Conservation (phyloP, 2,888 invertebrate species). For the Strigamia maritima region DNA sequence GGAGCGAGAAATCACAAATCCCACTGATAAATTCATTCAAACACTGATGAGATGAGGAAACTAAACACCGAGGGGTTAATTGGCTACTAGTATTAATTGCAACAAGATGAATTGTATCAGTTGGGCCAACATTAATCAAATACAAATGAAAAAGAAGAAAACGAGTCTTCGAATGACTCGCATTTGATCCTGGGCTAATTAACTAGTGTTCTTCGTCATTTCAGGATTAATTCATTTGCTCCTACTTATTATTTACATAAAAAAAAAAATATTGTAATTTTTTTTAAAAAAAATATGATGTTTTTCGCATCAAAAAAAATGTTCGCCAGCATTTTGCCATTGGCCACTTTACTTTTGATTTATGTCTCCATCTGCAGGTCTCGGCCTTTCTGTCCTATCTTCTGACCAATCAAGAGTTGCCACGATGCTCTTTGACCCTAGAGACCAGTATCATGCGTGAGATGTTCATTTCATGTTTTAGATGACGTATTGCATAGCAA, state of each 20-base stretch:
- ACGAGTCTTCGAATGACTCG: not conserved
- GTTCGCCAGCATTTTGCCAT: not conserved
- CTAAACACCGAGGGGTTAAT: not conserved
- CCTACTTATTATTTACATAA: too few species aligned
- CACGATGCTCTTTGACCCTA: not conserved
- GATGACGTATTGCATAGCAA: not conserved
- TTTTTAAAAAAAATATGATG: too few species aligned
- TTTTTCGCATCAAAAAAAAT: not conserved
- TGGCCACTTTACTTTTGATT: not conserved
- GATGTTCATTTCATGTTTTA: not conserved
- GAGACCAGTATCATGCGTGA: not conserved
- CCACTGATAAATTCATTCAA: conserved; percentile 4
- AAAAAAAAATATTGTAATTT: too few species aligned
- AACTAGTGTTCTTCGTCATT: not conserved
- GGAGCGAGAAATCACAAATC: conserved; percentile 10
- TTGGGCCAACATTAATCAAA: not conserved
- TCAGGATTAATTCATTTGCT: not conserved
- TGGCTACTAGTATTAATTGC: not conserved
- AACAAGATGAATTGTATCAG: not conserved
- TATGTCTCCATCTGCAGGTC: not conserved
- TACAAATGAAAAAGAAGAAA: not conserved
- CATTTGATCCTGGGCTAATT: not conserved
- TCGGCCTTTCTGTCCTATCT: not conserved
- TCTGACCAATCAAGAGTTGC: not conserved
- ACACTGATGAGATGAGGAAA: not conserved